Evolutionary conservation across 2,888 invertebrate species (phyloP), one percentile per base, ranked within the genome.

Genomic region (Hoplodrina ambigua): DNA sequence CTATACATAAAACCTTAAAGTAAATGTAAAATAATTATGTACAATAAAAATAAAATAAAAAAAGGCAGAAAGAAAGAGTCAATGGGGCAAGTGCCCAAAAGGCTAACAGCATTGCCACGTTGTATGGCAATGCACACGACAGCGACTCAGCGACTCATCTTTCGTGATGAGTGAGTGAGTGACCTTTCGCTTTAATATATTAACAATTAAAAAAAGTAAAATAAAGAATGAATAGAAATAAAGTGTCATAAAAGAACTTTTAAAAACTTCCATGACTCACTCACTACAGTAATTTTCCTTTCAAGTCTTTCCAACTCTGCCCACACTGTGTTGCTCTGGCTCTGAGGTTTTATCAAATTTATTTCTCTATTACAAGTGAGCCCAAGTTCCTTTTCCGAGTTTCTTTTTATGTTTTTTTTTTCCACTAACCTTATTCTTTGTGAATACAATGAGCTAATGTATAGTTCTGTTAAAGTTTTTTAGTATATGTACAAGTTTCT

Each of bases 331-430:
- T 68, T 62, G 58, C 37, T 65, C 55, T 50, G n/a, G 44, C 56
- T 75, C 73, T 62, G 63, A 77, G 85, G 84, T 89, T 89, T 87
- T 85, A 87, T 90, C 88, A 88, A 90, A 90, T 91, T 89, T 90
- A 90, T 90, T 90, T 86, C 78, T 85, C 85, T 88, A 88, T 87
- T 88, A 88, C 85, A 84, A 76, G 25, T 72, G 79, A 72, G 69
- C 74, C 72, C 71, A 70, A 78, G 83, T 86, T 89, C 81, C 85
- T 85, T 86, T 79, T 65, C 73, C 80, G 84, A 86, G 80, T 69
- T 76, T 83, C 15, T 49, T 52, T 44, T 25, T 52, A 25, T 59
- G 25, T 75, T 84, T 82, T 77, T 85, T 85, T 81, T 25, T 25
- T 25, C 2, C 80, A 71, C 79, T 75, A 75, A 76, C 69, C 76